phyloP scores from a whole-genome alignment of 2,113 vertebrate genomes.

The Pachypanchax playfairii region DNA sequence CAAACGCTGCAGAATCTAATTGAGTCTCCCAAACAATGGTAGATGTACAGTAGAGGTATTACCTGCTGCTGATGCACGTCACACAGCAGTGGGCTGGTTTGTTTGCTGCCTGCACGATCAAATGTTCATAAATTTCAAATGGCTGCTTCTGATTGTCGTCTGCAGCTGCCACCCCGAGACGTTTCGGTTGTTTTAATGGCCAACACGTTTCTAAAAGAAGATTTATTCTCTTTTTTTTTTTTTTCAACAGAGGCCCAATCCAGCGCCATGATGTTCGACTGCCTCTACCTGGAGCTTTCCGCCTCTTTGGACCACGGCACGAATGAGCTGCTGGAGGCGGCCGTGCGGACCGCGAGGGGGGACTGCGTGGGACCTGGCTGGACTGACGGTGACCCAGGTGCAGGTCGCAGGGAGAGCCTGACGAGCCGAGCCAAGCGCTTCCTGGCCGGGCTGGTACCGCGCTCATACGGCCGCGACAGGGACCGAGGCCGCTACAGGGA shows the following conservation, averaged over 20 bases:
- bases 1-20: constrained; percentile 13
- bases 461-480: constrained; percentile 78
- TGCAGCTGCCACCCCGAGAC: constrained; percentile 24
- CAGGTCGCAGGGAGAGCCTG: constrained; percentile 84
- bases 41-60: constrained; percentile 6
- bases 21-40: constrained; percentile 6
- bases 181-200: constrained; percentile 6
- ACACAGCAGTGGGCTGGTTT: constrained; percentile 18
- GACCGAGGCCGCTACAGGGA: constrained; percentile 75
- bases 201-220: neutral
- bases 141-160: constrained; percentile 23
- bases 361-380: constrained; percentile 77
- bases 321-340: constrained; percentile 86
- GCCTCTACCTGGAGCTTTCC: constrained; percentile 88
- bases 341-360: constrained; percentile 84
- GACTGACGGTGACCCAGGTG: constrained; percentile 69
- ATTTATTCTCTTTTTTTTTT: constrained; percentile 18
- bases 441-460: constrained; percentile 86
- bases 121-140: constrained; percentile 21
- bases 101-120: constrained; percentile 16
- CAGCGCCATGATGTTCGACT: constrained; percentile 86
- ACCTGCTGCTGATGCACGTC: constrained; percentile 7
- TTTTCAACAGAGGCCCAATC: constrained; percentile 80
- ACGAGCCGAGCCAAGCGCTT: constrained; percentile 90
- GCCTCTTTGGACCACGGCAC: constrained; percentile 90